Evolutionary conservation across 1,140 invertebrate genomes (phyloP), one percentile per base, ranked within the genome.

Genomic region (Eufriesea mexicana): DNA sequence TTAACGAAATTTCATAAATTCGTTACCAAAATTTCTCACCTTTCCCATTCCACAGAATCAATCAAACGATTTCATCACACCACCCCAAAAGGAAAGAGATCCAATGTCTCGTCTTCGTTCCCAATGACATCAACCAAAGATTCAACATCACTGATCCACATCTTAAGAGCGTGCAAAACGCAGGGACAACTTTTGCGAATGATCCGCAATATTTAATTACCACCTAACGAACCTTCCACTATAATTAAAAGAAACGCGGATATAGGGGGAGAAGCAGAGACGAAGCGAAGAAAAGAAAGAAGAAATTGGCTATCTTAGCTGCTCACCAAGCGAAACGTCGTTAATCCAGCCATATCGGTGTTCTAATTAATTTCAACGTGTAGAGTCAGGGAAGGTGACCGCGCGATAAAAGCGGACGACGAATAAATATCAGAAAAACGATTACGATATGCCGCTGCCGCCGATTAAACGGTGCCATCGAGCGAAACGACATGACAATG

Each of bases 351-450:
- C 35, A 54, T 70, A 83, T 28, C 70, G 28, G 12, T 51, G 62
- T 80, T 86, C 68, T 88, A 86, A 88, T 88, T 88, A 86, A 86
- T 88, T 86, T 86, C 75, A 86, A 74, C 86, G 73, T 84, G 57
- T 51, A 61, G 49, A 42, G 16, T 4, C 14, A 35, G 2, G 35
- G 28, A 28, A 25, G 72, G 49, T 16, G 14, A 23, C 6, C 23
- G 55, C 57, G 61, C 57, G 64, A 86, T 84, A 83, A 87, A 84
- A 86, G 23, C 73, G 9, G 25, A 59, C 55, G 54, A 57, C 82
- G 62, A 64, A 74, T 78, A 84, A 86, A 77, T 74, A 83, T 62
- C 74, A 47, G 47, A n/a, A 42, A 77, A 77, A 77, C 61, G 47
- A 76, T 54, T 28, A 70, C 64, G 74, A 61, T 47, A 54, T 55